Evolutionary conservation across 53 echinoderm and acorn worm species (phyloP).

Genomic region (Holothuria leucospilota): DNA sequence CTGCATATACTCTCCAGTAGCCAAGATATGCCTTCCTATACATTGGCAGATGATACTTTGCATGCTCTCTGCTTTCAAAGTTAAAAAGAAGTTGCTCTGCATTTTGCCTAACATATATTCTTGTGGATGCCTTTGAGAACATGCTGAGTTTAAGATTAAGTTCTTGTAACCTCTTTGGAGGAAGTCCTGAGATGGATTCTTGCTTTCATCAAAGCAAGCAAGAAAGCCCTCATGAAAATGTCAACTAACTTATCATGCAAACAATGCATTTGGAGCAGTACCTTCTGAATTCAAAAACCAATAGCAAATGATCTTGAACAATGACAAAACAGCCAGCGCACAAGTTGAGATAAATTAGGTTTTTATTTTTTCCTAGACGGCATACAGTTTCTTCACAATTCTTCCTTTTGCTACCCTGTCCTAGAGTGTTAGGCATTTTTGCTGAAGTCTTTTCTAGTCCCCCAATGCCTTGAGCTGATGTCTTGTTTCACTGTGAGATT

Average conservation of each 20-base stretch:
- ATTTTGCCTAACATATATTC: slow-evolving; percentile 16
- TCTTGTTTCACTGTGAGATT: not conserved
- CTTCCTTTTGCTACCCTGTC: slow-evolving; percentile 43
- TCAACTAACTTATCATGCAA: too few species aligned
- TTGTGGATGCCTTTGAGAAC: slow-evolving; percentile 43
- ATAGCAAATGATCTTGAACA: slow-evolving; percentile 65
- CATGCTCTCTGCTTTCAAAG: not conserved
- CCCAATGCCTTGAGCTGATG: not conserved
- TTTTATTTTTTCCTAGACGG: slow-evolving; percentile 34
- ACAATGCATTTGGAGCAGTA: too few species aligned
- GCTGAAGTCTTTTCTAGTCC: slow-evolving; percentile 5
- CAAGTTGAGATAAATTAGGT: slow-evolving; percentile 33
- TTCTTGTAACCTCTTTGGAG: too few species aligned
- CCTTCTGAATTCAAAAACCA: slow-evolving; percentile 60
- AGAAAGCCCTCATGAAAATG: slow-evolving; percentile 61
- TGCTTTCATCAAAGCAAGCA: slow-evolving; percentile 66
- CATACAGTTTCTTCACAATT: slow-evolving; percentile 40
- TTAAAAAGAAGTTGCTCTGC: slow-evolving; percentile 14
- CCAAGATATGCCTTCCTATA: slow-evolving; percentile 46
- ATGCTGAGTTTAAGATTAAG: slow-evolving; percentile 22
- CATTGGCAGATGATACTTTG: slow-evolving; percentile 26
- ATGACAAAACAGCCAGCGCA: slow-evolving; percentile 44
- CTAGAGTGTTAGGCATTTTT: slow-evolving; percentile 30
- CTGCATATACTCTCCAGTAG: slow-evolving; percentile 46
- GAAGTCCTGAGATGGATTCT: slow-evolving; percentile 48